A percentile compares a stretch with the other conserved stretches of the same genome.
phyloP scores from a whole-genome alignment of 2,113 vertebrate genomes.

The Syrmaticus mikado region DNA sequence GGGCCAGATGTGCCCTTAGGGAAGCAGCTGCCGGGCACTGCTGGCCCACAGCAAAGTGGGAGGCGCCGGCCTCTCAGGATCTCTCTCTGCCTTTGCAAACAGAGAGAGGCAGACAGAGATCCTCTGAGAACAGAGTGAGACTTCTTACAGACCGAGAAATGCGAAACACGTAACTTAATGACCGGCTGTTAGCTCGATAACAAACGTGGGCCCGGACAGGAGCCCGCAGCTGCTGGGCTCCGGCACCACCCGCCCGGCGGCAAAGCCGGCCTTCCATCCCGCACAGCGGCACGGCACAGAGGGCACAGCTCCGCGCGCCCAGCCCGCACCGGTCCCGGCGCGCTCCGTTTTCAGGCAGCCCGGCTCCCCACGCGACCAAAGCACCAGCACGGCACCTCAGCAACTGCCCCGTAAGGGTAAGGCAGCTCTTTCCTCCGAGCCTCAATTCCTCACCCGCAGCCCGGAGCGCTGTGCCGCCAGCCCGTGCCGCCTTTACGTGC shows the following conservation, averaged over 20 bases:
- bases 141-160: neutral
- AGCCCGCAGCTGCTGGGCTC: neutral
- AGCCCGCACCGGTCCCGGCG: neutral
- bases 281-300: neutral
- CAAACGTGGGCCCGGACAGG: neutral
- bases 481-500: neutral
- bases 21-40: too few relatives aligned
- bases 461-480: neutral
- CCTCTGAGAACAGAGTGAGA: accelerated
- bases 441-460: accelerated
- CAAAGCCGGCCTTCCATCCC: neutral
- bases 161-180: neutral
- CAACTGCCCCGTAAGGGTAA: too few relatives aligned
- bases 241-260: neutral
- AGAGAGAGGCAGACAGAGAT: neutral
- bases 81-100: neutral
- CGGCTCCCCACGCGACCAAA: neutral
- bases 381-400: neutral
- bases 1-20: too few relatives aligned
- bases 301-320: neutral
- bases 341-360: neutral
- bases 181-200: neutral
- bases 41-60: neutral
- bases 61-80: neutral
- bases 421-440: accelerated